These are phyloP conservation scores for Tenebrio molitor DNA, from an alignment of 1,140 invertebrate genomes.

Conservation along the genomic window DNA sequence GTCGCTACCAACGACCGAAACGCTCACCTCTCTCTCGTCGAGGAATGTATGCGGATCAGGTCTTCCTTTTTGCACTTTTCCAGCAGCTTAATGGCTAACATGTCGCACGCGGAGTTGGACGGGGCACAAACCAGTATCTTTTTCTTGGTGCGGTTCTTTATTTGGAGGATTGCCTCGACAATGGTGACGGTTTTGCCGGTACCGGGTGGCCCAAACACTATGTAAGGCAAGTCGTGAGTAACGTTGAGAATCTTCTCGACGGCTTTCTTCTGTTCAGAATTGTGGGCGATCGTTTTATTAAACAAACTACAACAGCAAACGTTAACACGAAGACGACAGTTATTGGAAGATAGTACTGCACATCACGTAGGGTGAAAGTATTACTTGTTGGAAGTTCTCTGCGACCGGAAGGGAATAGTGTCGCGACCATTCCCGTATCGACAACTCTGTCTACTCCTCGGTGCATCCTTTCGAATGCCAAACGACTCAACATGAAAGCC, in stretches of 20 bases:
- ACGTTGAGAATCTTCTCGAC: slow-evolving; percentile 82
- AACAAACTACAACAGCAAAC: slow-evolving; percentile 69
- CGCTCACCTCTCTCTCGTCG: slow-evolving; percentile 56
- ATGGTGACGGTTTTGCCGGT: slow-evolving; percentile 97
- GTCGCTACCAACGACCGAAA: not conserved
- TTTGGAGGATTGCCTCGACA: slow-evolving; percentile 88
- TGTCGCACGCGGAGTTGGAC: slow-evolving; percentile 84
- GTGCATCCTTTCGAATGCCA: slow-evolving; percentile 59
- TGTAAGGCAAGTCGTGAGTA: slow-evolving; percentile 83
- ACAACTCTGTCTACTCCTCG: slow-evolving; percentile 52
- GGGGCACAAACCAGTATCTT: slow-evolving; percentile 78
- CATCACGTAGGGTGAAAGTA: too few species aligned
- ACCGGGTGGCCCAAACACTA: slow-evolving; percentile 94
- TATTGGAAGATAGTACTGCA: not conserved
- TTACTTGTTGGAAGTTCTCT: too few species aligned
- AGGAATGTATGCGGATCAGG: slow-evolving; percentile 55
- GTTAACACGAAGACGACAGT: not conserved
- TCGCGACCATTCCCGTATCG: slow-evolving; percentile 12
- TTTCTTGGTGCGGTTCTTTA: slow-evolving; percentile 51
- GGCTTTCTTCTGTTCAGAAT: slow-evolving; percentile 83
- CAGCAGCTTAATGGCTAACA: slow-evolving; percentile 71
- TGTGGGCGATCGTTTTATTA: slow-evolving; percentile 76
- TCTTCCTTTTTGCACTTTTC: slow-evolving; percentile 48
- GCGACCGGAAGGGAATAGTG: slow-evolving; percentile 50
- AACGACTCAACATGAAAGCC: slow-evolving; percentile 53